Evolutionary conservation across 2,888 invertebrate species (phyloP), one percentile per base, ranked within the genome.

Genomic region (Drosophila meridionalis): DNA sequence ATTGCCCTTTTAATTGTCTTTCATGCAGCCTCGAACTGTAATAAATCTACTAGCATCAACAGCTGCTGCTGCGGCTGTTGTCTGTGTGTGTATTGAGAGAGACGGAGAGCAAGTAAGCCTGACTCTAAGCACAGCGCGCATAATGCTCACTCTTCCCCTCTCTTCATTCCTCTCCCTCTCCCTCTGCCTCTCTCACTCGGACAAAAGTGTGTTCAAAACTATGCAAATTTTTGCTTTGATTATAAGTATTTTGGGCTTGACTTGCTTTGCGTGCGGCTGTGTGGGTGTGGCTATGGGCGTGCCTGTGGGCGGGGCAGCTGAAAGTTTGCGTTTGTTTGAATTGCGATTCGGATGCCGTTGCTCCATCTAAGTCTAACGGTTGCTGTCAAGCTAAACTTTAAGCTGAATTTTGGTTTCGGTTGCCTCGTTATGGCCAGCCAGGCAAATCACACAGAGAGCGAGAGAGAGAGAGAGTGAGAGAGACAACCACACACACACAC

Each of bases 161-260:
- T 32, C 32, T 1, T 20, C 20, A 20, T 20, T 20, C 20, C 14
- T 28, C 28, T 28, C 45, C 28, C 6, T 47, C 28, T 3, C 0
- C 28, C 45, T 12, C 12, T 28, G 8, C 69, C 63, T 9, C n/a
- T 11, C 34, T 34, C 66, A 63, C 69, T 73, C 64, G 11, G 63
- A 56, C 61, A 68, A 69, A 78, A 81, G 64, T 76, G 71, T 76
- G 61, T 20, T 52, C 56, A 76, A 71, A 87, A 82, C 73, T 87
- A 85, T 85, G 85, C 80, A 85, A 87, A 85, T 85, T 78, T 84
- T 38, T 56, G 69, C 78, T 74, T 78, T 78, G 78, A 78, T 78
- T 78, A 74, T 74, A 62, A 62, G 64, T 62, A 73, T 69, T 55
- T 73, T 52, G 11, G 64, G 56, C 40, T 52, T 43, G 40, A 12